Conservation (phyloP, 2,888 invertebrate genomes). For the Malthinus flaveolus region DNA sequence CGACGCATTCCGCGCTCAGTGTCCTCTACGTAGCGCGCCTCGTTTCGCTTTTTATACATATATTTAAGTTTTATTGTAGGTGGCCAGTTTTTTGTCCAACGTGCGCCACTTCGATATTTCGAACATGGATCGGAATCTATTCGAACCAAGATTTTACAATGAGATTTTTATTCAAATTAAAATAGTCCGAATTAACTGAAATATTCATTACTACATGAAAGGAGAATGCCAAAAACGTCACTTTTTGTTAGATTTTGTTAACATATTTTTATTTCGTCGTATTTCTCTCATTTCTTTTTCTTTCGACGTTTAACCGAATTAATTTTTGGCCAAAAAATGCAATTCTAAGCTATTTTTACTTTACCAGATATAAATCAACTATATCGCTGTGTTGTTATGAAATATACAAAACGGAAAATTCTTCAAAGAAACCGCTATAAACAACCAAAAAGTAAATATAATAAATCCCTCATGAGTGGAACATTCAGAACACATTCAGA, state of each 20-base stretch:
- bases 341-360: too few relatives aligned
- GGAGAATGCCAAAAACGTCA: constrained; percentile 40
- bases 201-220: constrained; percentile 52
- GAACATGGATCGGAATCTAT: constrained; percentile 38
- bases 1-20: constrained; percentile 51
- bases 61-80: constrained; percentile 44
- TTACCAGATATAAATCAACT: background rate
- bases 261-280: background rate
- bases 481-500: constrained; percentile 33
- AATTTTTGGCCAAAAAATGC: too few relatives aligned
- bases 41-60: constrained; percentile 39
- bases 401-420: constrained; percentile 17
- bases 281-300: too few relatives aligned
- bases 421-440: constrained; percentile 25
- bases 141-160: constrained; percentile 33
- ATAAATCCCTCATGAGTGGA: constrained; percentile 30
- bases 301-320: too few relatives aligned
- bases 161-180: constrained; percentile 46
- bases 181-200: constrained; percentile 51
- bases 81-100: constrained; percentile 39
- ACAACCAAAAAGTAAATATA: constrained; percentile 28
- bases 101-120: constrained; percentile 39
- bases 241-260: constrained; percentile 21
- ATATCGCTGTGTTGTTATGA: constrained; percentile 6
- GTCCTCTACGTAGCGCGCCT: constrained; percentile 44